A percentile compares a stretch with the other conserved stretches of the same genome.
phyloP scores from a whole-genome alignment of 2,888 invertebrate species.

The Coelinius sp. region DNA sequence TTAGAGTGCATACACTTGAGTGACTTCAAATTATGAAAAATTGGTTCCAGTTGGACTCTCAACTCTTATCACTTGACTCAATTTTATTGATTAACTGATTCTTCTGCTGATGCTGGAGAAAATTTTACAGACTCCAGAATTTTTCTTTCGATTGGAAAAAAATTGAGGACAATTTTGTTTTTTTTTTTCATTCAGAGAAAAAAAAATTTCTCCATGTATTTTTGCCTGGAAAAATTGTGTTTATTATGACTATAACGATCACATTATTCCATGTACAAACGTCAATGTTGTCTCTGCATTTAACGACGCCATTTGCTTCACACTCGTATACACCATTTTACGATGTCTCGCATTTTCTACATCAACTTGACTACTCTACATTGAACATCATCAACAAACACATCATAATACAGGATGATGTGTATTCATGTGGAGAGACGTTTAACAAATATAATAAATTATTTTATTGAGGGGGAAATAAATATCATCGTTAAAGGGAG shows the following conservation, averaged over 20 bases:
- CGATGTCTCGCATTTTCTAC: background rate
- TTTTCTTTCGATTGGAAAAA: background rate
- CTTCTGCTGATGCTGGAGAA: background rate
- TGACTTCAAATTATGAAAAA: constrained; percentile 8
- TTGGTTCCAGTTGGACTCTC: background rate
- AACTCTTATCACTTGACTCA: background rate
- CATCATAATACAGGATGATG: background rate
- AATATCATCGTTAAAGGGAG: too few relatives aligned
- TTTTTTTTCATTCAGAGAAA: too few relatives aligned
- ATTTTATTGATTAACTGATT: constrained; percentile 10
- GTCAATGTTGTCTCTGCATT: background rate
- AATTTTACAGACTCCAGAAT: background rate
- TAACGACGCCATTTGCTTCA: background rate
- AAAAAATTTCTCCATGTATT: too few relatives aligned
- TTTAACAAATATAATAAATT: background rate
- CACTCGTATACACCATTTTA: background rate
- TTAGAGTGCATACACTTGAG: background rate
- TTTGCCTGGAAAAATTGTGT: background rate
- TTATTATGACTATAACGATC: background rate
- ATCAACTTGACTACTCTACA: background rate
- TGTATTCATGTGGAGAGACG: background rate
- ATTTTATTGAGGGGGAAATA: background rate
- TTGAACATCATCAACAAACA: background rate
- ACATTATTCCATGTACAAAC: background rate
- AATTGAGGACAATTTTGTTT: too few relatives aligned